Evolutionary conservation across 2,888 invertebrate species (phyloP).

Genomic region (Cryptocheilus praepositus): DNA sequence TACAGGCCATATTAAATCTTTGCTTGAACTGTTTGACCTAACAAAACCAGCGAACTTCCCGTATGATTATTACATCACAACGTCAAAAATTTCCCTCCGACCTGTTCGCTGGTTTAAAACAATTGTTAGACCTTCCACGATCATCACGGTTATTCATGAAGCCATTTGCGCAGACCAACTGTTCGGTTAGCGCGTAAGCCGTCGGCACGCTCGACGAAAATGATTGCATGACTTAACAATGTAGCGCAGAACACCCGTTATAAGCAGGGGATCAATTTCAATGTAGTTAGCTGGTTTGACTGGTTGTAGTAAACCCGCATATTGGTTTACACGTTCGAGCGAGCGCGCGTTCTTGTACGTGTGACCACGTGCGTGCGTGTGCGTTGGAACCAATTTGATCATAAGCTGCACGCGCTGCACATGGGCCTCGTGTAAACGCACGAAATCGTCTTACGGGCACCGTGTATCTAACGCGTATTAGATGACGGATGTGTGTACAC

Average conservation of each 20-base stretch:
- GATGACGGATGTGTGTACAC: constrained; percentile 1
- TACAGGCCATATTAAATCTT: no score
- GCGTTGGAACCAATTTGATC: neutral
- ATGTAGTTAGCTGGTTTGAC: constrained; percentile 1
- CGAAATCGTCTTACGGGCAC: constrained; percentile 5
- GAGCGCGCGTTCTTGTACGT: neutral
- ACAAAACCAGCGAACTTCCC: no score
- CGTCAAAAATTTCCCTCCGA: no score
- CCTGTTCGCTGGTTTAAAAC: no score
- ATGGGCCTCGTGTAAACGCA: constrained; percentile 4
- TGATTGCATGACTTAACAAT: no score
- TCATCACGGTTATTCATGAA: no score
- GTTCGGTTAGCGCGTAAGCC: neutral
- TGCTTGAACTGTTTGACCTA: no score
- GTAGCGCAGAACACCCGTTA: constrained; percentile 5
- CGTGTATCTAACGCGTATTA: neutral
- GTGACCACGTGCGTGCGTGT: neutral
- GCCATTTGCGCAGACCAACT: no score
- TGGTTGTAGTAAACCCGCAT: constrained; percentile 37
- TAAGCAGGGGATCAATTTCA: neutral
- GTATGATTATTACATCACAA: no score
- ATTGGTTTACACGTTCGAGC: constrained; percentile 20
- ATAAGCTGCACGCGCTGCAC: neutral
- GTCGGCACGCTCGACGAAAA: no score
- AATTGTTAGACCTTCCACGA: no score